Conservation (phyloP, 2,113 vertebrate genomes). For the Xiphophorus couchianus region DNA sequence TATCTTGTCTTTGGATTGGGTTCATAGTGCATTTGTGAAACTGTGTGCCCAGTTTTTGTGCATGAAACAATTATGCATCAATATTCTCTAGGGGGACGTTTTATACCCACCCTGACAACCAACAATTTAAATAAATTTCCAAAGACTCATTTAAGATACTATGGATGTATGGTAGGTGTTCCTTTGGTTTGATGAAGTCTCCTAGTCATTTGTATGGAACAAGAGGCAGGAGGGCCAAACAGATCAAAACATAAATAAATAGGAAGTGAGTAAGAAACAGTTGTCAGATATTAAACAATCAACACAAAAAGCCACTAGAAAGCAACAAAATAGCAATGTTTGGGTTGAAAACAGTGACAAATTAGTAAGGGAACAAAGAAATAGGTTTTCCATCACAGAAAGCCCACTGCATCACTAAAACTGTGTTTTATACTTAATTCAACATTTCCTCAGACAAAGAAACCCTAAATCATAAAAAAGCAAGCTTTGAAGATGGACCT, state of each 20-base stretch:
- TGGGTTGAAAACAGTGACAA: no score
- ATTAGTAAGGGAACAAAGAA: not conserved
- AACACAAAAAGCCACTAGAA: not conserved
- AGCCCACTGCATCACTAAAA: not conserved
- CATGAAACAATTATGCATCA: no score
- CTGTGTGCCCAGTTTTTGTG: no score
- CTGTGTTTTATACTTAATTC: not conserved
- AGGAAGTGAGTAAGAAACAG: not conserved
- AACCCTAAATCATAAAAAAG: constrained; percentile 7
- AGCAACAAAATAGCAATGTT: not conserved
- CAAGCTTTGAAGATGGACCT: constrained; percentile 4
- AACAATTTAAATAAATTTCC: not conserved
- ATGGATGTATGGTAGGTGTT: not conserved
- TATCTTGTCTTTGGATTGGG: not conserved
- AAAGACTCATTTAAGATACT: not conserved
- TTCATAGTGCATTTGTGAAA: no score
- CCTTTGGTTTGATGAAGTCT: not conserved
- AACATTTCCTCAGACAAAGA: constrained; percentile 15
- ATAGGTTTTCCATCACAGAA: not conserved
- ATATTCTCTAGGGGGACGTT: no score
- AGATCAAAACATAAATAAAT: not conserved
- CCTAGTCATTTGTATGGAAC: not conserved
- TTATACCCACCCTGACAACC: not conserved
- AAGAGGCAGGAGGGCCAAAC: not conserved
- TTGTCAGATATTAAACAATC: not conserved